A percentile compares a stretch with the other conserved stretches of the same genome.
Evolutionary conservation across 2,113 vertebrate species (phyloP).

Genomic region (Syngnathus typhle): DNA sequence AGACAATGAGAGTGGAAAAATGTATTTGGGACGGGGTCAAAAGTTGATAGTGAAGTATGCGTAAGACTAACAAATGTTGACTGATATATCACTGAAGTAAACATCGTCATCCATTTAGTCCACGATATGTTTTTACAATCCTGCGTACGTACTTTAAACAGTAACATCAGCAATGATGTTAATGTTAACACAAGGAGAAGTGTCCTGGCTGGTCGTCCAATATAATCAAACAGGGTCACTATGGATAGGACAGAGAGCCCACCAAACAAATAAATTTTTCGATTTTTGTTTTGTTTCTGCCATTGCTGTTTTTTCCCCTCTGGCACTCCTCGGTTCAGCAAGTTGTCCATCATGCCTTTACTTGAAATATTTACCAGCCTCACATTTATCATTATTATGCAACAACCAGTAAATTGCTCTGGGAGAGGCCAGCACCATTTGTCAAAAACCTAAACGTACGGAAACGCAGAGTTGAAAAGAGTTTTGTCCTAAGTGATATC

Average conservation of each 20-base stretch:
- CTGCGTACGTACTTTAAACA: neutral
- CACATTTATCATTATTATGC: neutral
- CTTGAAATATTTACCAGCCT: neutral
- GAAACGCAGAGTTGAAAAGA: neutral
- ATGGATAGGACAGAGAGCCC: neutral
- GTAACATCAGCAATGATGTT: neutral
- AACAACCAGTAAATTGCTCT: neutral
- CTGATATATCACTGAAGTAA: neutral
- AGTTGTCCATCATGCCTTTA: neutral
- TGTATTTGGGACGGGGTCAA: neutral
- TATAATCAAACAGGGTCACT: neutral
- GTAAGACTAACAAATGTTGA: neutral
- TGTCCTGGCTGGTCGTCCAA: neutral
- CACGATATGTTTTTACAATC: slow-evolving; percentile 2
- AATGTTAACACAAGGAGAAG: neutral
- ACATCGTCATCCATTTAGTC: neutral
- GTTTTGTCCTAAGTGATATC: neutral
- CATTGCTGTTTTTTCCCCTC: too few species aligned
- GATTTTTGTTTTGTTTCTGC: neutral
- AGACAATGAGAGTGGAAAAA: neutral
- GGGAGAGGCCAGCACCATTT: neutral
- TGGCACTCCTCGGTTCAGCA: too few species aligned
- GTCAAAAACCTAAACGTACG: neutral
- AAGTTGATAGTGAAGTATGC: neutral
- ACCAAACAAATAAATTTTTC: neutral